Evolutionary conservation across 2,113 vertebrate species (phyloP), one percentile per base, ranked within the genome.

Genomic region (Castor canadensis): DNA sequence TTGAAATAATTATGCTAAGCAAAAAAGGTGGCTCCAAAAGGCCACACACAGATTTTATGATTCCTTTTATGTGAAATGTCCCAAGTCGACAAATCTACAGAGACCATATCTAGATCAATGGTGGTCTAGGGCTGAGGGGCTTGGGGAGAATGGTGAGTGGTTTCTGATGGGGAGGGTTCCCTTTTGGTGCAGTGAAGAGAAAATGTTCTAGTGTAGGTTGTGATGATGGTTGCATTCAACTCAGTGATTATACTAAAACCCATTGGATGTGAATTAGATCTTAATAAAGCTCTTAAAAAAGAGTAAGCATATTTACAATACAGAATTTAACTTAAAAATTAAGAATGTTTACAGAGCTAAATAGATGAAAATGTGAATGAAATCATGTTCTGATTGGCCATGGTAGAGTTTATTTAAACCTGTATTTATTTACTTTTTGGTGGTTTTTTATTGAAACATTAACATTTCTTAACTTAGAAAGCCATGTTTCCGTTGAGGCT

Each of bases 401-500:
- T 47, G 19, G 45, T 75, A 87, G 56, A 93, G 9, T 86, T 96
- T 72, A 89, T 45, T 77, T 93, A 91, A 96, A 76, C 13, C 62
- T 92, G 71, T 95, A 52, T 54, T 83, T 91, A 20, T 77, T 87
- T 93, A 73, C 32, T 87, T 71, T 93, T 88, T 64, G 73, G 22
- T 86, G 16, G 20, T 72, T 90, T 89, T 83, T 82, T 89, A 12
- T 87, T 47, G 30, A 89, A 96, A 92, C 93, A 96, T 95, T 96
- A 95, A 49, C 92, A 94, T 98, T 97, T 98, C 89, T 97, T 96
- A 98, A 62, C 86, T 97, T 96, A 95, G 95, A 96, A 98, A 96
- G 88, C 85, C 35, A 43, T 98, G 87, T 98, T 98, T 98, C 97
- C 35, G 0, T 97, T 98, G 97, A 98, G 97, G 97, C 91, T 96